Conservation (phyloP, 2,797 vertebrate genomes). For the Gouania willdenowi region DNA sequence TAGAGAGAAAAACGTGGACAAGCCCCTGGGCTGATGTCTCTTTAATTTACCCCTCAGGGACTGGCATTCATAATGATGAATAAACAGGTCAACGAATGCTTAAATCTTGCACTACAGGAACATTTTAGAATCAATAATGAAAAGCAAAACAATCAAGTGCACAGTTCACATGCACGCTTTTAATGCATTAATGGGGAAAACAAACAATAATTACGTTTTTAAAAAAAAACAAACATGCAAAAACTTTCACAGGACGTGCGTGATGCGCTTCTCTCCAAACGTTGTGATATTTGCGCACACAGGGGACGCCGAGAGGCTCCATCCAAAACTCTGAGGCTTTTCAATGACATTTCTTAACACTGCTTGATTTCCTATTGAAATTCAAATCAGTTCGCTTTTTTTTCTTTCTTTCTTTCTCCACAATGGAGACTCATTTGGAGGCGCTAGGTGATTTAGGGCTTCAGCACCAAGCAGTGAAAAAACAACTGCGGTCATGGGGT, state of each 20-base stretch:
- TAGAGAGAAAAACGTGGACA: conserved; percentile 8
- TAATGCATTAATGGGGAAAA: too few species aligned
- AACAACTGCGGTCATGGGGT: conserved; percentile 66
- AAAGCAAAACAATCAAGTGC: too few species aligned
- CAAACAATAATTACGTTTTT: too few species aligned
- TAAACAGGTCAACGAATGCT: too few species aligned
- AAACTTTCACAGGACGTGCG: neutral
- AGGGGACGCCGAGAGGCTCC: conserved; percentile 24
- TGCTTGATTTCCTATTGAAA: conserved; percentile 72
- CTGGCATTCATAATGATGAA: too few species aligned
- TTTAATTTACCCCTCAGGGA: neutral
- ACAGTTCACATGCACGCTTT: too few species aligned
- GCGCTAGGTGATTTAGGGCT: conserved; percentile 67
- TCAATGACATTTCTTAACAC: conserved; percentile 63
- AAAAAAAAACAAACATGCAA: neutral
- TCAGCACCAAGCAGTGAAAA: conserved; percentile 57
- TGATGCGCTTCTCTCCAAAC: conserved; percentile 31
- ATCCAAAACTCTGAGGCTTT: conserved; percentile 27
- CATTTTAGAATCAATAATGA: too few species aligned
- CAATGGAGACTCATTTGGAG: conserved; percentile 65
- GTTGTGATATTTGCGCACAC: too few species aligned
- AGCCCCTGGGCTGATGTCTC: conserved; percentile 1
- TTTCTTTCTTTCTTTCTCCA: conserved; percentile 18
- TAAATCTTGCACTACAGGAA: too few species aligned
- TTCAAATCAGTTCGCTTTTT: conserved; percentile 70